Percentiles rank a stretch among this genome's conserved stretches.
Evolutionary conservation across 53 echinoderm and acorn worm species (phyloP).

Genomic region (Holothuria leucospilota): DNA sequence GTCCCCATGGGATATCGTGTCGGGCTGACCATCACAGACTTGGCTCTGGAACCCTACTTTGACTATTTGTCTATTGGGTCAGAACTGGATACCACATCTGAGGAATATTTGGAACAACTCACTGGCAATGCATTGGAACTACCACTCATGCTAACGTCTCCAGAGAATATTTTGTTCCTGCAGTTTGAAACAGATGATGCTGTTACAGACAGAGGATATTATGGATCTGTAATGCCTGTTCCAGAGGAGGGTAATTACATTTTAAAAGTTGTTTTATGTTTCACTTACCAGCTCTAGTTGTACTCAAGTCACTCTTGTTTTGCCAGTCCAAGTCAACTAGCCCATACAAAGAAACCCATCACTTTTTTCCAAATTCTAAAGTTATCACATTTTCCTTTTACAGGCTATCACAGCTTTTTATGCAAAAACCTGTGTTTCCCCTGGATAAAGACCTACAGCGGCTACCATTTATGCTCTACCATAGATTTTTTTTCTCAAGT

Average conservation of each 20-base stretch:
- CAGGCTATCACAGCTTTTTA: too few relatives aligned
- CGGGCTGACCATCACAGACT: not conserved
- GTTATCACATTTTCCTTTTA: too few relatives aligned
- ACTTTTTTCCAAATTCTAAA: too few relatives aligned
- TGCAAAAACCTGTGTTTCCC: too few relatives aligned
- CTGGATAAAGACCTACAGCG: too few relatives aligned
- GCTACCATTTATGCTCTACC: too few relatives aligned
- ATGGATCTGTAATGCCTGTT: not conserved
- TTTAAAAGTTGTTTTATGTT: not conserved
- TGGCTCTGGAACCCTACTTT: not conserved
- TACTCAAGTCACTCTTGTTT: too few relatives aligned
- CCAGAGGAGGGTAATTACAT: not conserved
- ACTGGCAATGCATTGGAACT: slow-evolving; percentile 8
- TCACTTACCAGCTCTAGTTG: too few relatives aligned
- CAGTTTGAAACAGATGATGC: not conserved
- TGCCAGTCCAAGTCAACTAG: too few relatives aligned
- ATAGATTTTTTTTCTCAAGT: too few relatives aligned
- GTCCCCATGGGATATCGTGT: not conserved
- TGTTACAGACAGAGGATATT: not conserved
- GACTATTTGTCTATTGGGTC: not conserved
- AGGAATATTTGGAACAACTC: not conserved
- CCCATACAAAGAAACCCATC: too few relatives aligned
- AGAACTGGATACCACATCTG: not conserved
- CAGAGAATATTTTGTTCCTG: not conserved
- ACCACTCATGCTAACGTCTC: not conserved